Evolutionary conservation across 2,888 invertebrate genomes (phyloP), one percentile per base, ranked within the genome.

Genomic region (Lysandra coridon): DNA sequence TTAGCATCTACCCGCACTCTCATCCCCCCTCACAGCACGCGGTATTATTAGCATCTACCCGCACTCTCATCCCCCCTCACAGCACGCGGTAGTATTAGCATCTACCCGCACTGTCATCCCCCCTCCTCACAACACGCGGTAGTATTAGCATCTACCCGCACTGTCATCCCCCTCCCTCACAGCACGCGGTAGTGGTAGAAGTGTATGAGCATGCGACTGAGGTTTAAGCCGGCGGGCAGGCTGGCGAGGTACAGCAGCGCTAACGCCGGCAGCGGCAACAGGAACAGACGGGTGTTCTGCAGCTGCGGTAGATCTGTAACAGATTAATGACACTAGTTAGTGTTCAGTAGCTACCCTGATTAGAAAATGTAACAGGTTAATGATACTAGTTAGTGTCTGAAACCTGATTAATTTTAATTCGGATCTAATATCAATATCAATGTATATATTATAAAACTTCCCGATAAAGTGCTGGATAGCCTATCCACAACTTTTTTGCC

Each of bases 101-200:
- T 23, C 23, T 23, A 23, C 23, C 23, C 23, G 23, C 23, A 23
- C 23, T 23, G 23, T 23, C 23, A 23, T 23, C n/a, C 6, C 6
- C 74, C 10, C n/a, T 44, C 4, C n/a, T 79, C 94, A 97, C 85
- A 97, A 95, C 80, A 98, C 97, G 89, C 98, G 95, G 88, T 97
- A 96, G 83, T 96, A 23, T 53, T 53, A 10, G 14, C 14, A 62
- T 23, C 23, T 62, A 62, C 23, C 23, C 62, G 23, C 53, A 23
- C 23, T 62, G 7, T 5, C n/a, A 4, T 23, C 60, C 10, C 3
- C 49, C 7, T 4, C 49, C 3, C 23, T 79, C 94, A 97, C 85
- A 97, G 95, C 80, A 98, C 97, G 89, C 98, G 95, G 88, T 97
- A 97, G 83, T 96, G 95, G 91, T 99, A 99, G 90, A 98, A 98